Conservation (phyloP, 2,113 vertebrate species). For the Silurus meridionalis region DNA sequence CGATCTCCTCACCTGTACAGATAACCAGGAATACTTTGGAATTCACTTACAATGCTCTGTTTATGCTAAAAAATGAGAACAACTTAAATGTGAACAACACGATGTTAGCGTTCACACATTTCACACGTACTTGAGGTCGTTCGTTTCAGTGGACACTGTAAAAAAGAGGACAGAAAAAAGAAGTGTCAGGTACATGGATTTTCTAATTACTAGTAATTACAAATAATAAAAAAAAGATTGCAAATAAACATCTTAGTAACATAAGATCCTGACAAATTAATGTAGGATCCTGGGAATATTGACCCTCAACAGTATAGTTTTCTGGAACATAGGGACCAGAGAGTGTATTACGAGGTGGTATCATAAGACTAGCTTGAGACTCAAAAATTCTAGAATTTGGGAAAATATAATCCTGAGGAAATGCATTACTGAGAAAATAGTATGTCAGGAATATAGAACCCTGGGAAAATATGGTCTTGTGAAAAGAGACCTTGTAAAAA, state of each 20-base stretch:
- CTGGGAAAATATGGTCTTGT: neutral
- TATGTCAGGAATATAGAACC: neutral
- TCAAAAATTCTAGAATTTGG: neutral
- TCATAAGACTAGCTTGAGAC: too few species aligned
- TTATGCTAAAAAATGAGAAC: neutral
- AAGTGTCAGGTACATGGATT: neutral
- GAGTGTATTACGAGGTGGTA: neutral
- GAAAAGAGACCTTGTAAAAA: neutral
- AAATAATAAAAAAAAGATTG: too few species aligned
- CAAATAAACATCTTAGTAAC: neutral
- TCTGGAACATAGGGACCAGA: neutral
- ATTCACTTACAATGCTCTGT: neutral
- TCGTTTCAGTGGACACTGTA: constrained; percentile 91
- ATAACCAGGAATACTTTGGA: neutral
- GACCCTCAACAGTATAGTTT: neutral
- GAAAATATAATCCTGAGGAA: neutral
- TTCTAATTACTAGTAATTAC: neutral
- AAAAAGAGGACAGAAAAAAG: constrained; percentile 70
- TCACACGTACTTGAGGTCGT: constrained; percentile 96
- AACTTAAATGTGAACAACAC: neutral
- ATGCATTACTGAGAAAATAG: too few species aligned
- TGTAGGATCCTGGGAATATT: neutral
- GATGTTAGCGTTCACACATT: neutral
- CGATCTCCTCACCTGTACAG: constrained; percentile 87
- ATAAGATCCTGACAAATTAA: neutral